phyloP scores from a whole-genome alignment of 2,888 invertebrate genomes.

The Zygogramma bicolorata region DNA sequence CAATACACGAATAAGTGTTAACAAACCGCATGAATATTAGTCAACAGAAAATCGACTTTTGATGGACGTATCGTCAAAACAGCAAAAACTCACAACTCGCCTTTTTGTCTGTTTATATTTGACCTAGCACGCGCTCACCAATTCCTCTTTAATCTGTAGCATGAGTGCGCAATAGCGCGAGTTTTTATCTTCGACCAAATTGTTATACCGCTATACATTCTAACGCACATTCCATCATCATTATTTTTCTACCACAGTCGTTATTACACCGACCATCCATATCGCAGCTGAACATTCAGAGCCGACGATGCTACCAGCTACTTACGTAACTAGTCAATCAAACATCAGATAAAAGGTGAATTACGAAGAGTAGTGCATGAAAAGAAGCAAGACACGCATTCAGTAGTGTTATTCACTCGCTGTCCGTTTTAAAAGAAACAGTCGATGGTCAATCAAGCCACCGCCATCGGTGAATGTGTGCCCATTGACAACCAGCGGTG shows the following conservation, averaged over 20 bases:
- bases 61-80: too few relatives aligned
- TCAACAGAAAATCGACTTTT: too few relatives aligned
- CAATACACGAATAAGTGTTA: too few relatives aligned
- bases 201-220: background rate
- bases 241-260: background rate
- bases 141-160: background rate
- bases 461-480: background rate
- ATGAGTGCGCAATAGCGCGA: background rate
- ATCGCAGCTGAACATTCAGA: background rate
- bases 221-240: background rate
- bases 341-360: slow-evolving; percentile 43
- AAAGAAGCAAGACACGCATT: slow-evolving; percentile 39
- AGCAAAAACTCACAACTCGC: too few relatives aligned
- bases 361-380: slow-evolving; percentile 34
- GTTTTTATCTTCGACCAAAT: background rate
- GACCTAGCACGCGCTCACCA: background rate
- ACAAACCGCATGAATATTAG: too few relatives aligned
- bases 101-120: background rate
- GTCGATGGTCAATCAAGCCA: slow-evolving; percentile 52
- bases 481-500: slow-evolving; percentile 13
- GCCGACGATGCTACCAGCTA: slow-evolving; percentile 12
- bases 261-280: background rate
- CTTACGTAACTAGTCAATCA: slow-evolving; percentile 37
- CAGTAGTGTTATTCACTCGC: slow-evolving; percentile 49
- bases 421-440: slow-evolving; percentile 48